phyloP scores from a whole-genome alignment of 2,797 vertebrate genomes.

The Hylomyscus alleni region DNA sequence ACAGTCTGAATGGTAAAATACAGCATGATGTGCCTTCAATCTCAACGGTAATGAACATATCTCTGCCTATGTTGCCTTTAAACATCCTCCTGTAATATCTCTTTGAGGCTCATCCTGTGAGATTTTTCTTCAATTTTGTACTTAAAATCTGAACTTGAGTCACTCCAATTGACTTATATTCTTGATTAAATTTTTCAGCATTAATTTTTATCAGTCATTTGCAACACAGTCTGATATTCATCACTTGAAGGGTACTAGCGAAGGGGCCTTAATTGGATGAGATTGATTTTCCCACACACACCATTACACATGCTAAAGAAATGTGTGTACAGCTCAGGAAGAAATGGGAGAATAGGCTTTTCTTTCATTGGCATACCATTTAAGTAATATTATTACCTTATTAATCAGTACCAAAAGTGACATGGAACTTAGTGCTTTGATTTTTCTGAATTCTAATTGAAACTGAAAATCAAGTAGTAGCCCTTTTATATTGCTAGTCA shows the following conservation, averaged over 20 bases:
- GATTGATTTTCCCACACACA: slow-evolving; percentile 50
- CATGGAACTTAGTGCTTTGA: neutral
- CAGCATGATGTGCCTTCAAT: neutral
- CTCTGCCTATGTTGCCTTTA: neutral
- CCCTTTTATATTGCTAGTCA: slow-evolving; percentile 66
- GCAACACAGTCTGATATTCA: slow-evolving; percentile 51
- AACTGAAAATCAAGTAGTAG: slow-evolving; percentile 70
- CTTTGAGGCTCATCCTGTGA: slow-evolving; percentile 22
- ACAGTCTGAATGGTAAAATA: neutral
- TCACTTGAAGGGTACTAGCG: slow-evolving; percentile 56
- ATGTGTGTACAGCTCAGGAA: slow-evolving; percentile 8
- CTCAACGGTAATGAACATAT: neutral
- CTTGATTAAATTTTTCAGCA: slow-evolving; percentile 30
- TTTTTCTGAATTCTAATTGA: slow-evolving; percentile 75
- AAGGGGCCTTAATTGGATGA: slow-evolving; percentile 69
- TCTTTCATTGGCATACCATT: slow-evolving; percentile 54
- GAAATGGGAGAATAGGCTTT: neutral
- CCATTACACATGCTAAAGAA: slow-evolving; percentile 56
- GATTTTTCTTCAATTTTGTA: slow-evolving; percentile 43
- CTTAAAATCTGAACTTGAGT: slow-evolving; percentile 57
- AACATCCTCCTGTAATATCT: neutral
- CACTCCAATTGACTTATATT: slow-evolving; percentile 54
- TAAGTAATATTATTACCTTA: slow-evolving; percentile 72
- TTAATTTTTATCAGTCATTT: slow-evolving; percentile 67
- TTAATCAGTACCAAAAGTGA: slow-evolving; percentile 60